Evolutionary conservation across 2,113 vertebrate genomes (phyloP).

Genomic region (Cephalopholis sonnerati): DNA sequence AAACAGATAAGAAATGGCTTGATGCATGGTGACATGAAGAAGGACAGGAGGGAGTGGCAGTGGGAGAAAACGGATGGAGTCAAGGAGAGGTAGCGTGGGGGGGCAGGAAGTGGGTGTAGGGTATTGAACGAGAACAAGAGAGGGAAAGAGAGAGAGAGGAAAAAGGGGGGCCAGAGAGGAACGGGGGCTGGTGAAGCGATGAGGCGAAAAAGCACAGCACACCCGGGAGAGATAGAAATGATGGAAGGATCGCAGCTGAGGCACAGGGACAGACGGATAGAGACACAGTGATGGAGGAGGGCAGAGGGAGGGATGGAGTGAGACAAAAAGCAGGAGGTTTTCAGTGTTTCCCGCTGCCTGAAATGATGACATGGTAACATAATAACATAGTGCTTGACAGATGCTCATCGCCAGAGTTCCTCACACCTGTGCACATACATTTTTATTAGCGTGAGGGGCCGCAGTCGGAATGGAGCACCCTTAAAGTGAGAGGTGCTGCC

Average conservation of each 20-base stretch:
- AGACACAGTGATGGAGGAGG: conserved; percentile 33
- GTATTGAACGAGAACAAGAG: conserved; percentile 46
- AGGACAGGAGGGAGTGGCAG: conserved; percentile 18
- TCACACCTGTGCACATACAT: conserved; percentile 25
- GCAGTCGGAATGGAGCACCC: conserved; percentile 4
- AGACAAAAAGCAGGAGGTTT: conserved; percentile 53
- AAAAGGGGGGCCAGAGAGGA: conserved; percentile 2
- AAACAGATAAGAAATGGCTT: conserved; percentile 63
- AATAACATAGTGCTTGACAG: conserved; percentile 36
- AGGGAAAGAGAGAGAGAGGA: not conserved
- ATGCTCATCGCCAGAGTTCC: conserved; percentile 2
- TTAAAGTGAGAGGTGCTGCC: conserved; percentile 8
- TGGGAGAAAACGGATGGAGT: conserved; percentile 48
- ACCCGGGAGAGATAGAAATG: conserved; percentile 75
- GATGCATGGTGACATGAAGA: conserved; percentile 53
- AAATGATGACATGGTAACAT: conserved; percentile 51
- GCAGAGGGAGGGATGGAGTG: conserved; percentile 34
- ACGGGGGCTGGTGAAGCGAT: conserved; percentile 60
- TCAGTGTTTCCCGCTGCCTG: conserved; percentile 40
- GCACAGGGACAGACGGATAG: conserved; percentile 46
- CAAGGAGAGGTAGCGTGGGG: conserved; percentile 59
- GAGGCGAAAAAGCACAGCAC: conserved; percentile 77
- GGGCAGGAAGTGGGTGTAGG: conserved; percentile 20
- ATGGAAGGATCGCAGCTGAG: conserved; percentile 75
- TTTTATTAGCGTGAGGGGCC: conserved; percentile 21